Base-by-base conservation (phyloP, 2,113 vertebrate species). In the Eurypyga helias region DNA sequence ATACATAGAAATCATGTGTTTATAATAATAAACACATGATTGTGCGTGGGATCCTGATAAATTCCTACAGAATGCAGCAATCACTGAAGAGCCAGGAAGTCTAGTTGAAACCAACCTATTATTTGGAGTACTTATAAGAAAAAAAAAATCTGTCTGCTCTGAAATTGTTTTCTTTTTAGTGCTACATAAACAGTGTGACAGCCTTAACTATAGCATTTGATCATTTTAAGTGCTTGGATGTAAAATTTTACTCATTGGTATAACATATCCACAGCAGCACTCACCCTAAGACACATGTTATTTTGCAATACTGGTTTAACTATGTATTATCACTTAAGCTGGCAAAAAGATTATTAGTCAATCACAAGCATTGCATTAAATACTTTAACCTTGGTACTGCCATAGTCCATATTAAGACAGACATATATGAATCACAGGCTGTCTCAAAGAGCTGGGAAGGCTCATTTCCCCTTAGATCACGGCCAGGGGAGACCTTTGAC, bases 51-150 rank as follows among this genome's bases (percentile, higher is more conserved):
- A 95, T 88, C 92, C 92, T 72, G 92, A 96, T 49, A 96, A 81
- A 96, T 90, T 88, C 55, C 64, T 60, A 94, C 36, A 1, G 5
- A 96, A 87, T 64, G 70, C 61, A 91, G 95, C 93, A 97, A 97
- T 94, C 96, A 96, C 38, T 5, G 1, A 70, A 96, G 93, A 97
- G 94, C 52, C 97, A 97, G 90, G 83, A 96, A 98, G 97, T 98
- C 97, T 97, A 87, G 65, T 79, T 64, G 85, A 96, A 97, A 96
- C 96, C 96, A 96, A 96, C 77, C 86, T 98, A 97, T 98, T 97
- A 98, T 97, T 98, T 98, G 96, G 95, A 98, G 86, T 97, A 98
- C 96, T 97, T 96, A 87, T 97, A 97, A 93, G 72, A 64, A 48
- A 84, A 91, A 66, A 54, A 81, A 95, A 97, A 95, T 48, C 92